Evolutionary conservation across 2,888 invertebrate genomes (phyloP).

Genomic region (Sinelater perroti): DNA sequence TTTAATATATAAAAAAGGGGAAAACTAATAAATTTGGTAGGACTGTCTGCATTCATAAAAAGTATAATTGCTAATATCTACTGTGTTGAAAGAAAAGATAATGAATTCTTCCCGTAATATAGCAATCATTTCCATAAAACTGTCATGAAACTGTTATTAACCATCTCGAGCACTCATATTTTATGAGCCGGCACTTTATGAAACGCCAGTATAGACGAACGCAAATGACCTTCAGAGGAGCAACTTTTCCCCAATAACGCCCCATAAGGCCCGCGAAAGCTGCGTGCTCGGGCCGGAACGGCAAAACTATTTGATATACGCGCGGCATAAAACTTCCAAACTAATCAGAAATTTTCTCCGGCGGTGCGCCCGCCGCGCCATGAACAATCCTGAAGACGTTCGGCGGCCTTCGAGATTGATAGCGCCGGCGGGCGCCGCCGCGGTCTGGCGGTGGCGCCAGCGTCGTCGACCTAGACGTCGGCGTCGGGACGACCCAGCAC

Average conservation of each 20-base stretch:
- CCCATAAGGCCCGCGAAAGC: too few species aligned
- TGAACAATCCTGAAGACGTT: constrained; percentile 46
- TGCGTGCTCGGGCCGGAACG: neutral
- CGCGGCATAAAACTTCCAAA: neutral
- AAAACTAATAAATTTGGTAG: too few species aligned
- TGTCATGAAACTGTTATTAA: constrained; percentile 12
- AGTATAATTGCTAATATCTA: too few species aligned
- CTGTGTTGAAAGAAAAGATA: too few species aligned
- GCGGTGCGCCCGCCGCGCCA: constrained; percentile 7
- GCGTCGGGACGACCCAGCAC: constrained; percentile 50
- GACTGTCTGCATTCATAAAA: too few species aligned
- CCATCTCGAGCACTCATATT: neutral
- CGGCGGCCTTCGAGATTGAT: constrained; percentile 52
- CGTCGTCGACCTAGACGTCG: constrained; percentile 54
- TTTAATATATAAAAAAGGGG: too few species aligned
- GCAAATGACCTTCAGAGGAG: constrained; percentile 1
- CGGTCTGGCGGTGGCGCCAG: constrained; percentile 52
- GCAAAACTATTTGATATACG: neutral
- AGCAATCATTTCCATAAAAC: neutral
- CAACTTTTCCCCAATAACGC: too few species aligned
- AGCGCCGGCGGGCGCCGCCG: constrained; percentile 52
- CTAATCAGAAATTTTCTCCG: constrained; percentile 6
- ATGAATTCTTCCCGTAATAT: too few species aligned
- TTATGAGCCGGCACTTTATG: constrained; percentile 11
- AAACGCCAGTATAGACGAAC: neutral